Conservation (phyloP, 1,140 invertebrate species). For the Bicyclus anynana region DNA sequence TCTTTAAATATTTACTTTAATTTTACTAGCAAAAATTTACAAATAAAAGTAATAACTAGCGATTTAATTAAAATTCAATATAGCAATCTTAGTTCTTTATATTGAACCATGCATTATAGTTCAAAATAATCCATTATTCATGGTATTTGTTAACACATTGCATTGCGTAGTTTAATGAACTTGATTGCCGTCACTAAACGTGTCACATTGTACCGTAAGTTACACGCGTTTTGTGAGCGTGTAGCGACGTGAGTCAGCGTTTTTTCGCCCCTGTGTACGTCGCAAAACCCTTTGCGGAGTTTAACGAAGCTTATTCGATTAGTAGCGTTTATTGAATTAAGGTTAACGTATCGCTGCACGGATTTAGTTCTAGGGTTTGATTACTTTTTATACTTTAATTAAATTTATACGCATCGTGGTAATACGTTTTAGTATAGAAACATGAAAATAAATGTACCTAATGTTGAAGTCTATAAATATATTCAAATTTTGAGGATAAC, state of each 20-base stretch:
- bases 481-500: no score
- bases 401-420: conserved; percentile 17
- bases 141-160: not conserved
- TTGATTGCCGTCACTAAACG: not conserved
- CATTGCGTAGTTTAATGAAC: not conserved
- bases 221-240: conserved; percentile 7
- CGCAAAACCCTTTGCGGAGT: conserved; percentile 47
- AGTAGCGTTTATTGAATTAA: conserved; percentile 71
- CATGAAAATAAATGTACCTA: no score
- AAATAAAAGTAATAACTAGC: no score
- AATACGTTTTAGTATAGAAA: not conserved
- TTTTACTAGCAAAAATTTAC: no score
- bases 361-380: conserved; percentile 58
- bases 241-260: conserved; percentile 22
- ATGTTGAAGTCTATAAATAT: no score
- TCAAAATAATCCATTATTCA: not conserved
- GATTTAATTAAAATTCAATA: no score
- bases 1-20: no score
- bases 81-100: no score
- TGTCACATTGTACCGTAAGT: not conserved
- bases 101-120: no score
- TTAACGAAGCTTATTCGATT: conserved; percentile 72
- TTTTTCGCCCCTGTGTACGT: conserved; percentile 36
- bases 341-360: conserved; percentile 46
- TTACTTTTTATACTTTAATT: conserved; percentile 37